Evolutionary conservation across 2,888 invertebrate species (phyloP).

Genomic region (Zelleria hepariella): DNA sequence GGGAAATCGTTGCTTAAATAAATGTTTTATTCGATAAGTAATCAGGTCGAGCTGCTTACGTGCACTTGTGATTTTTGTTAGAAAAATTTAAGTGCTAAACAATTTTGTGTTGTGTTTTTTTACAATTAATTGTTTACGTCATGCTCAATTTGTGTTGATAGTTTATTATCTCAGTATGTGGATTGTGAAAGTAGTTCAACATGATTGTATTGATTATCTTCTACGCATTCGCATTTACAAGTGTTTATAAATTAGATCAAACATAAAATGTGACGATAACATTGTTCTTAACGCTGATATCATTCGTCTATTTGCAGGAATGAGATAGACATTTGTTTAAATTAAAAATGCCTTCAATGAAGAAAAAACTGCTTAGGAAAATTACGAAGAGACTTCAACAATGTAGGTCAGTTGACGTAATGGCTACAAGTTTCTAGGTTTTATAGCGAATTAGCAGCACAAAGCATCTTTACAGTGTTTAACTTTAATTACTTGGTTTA

Average conservation of each 20-base stretch:
- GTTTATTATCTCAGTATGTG: background rate
- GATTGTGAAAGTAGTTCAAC: background rate
- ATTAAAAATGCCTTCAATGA: conserved; percentile 4
- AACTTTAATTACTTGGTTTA: background rate
- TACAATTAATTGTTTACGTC: background rate
- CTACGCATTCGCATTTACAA: background rate
- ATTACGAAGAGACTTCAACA: background rate
- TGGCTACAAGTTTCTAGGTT: background rate
- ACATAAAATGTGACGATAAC: background rate
- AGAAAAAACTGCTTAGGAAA: conserved; percentile 6
- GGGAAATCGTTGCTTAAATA: conserved; percentile 3
- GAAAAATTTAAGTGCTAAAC: background rate
- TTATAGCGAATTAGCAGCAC: background rate
- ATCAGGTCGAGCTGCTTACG: background rate
- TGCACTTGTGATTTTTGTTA: background rate
- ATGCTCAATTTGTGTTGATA: background rate
- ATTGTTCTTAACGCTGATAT: background rate
- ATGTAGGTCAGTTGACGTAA: conserved; percentile 7
- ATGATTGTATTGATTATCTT: background rate
- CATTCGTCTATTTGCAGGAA: background rate
- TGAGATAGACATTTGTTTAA: background rate
- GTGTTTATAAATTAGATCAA: background rate
- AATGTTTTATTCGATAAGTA: background rate
- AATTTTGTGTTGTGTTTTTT: background rate
- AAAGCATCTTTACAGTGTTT: background rate